A percentile compares a stretch with the other conserved stretches of the same genome.
Conservation (phyloP, 2,113 vertebrate genomes). For the Myotis lucifugus region DNA sequence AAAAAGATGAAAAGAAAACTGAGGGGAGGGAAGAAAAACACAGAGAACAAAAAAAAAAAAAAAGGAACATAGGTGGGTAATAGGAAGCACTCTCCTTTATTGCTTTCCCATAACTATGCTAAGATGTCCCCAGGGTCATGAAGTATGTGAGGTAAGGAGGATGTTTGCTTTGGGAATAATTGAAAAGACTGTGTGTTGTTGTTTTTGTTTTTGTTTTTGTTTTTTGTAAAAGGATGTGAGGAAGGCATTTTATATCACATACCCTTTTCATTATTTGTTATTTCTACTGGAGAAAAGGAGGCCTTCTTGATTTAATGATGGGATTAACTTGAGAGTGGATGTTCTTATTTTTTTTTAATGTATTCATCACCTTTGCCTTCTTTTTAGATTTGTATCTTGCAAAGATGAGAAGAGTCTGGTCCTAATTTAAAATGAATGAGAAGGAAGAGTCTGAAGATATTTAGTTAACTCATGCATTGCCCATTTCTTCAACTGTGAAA, state of each 20-base stretch:
- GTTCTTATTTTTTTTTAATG: not conserved
- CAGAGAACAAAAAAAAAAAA: not conserved
- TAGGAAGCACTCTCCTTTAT: accelerated
- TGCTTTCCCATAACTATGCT: not conserved
- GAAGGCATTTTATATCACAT: not conserved
- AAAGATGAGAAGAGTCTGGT: not conserved
- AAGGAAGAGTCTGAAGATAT: not conserved
- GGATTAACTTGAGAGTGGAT: not conserved
- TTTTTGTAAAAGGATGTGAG: not conserved
- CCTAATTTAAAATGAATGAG: not conserved
- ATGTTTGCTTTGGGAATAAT: not conserved
- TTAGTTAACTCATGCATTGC: not conserved
- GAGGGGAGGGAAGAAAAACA: not conserved
- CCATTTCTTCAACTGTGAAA: not conserved
- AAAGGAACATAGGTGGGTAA: accelerated
- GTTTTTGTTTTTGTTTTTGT: not conserved
- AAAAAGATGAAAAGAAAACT: not conserved
- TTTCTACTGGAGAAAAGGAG: not conserved
- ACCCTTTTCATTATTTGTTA: not conserved
- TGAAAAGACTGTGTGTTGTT: not conserved
- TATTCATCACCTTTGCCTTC: not conserved
- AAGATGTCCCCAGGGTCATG: not conserved
- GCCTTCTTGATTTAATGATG: not conserved
- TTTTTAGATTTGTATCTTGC: not conserved
- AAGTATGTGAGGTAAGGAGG: not conserved